A percentile compares a stretch with the other conserved stretches of the same genome.
These are phyloP conservation scores for Hedya salicella DNA, from an alignment of 2,888 invertebrate species.

Conservation along the genomic window DNA sequence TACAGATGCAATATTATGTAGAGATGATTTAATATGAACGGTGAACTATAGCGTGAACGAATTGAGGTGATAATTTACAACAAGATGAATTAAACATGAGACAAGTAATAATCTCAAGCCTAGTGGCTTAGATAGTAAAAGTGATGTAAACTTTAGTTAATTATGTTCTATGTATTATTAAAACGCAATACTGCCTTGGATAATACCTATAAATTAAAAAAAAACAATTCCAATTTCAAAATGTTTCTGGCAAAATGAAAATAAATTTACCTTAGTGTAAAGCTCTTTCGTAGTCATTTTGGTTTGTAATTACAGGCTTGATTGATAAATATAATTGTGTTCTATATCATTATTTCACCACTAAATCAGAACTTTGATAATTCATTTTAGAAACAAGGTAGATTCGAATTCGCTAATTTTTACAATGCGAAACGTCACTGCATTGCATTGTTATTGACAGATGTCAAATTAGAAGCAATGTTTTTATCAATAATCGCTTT, in stretches of 20 bases:
- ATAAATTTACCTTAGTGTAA: slow-evolving; percentile 77
- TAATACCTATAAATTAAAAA: slow-evolving; percentile 46
- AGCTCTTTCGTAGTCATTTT: slow-evolving; percentile 84
- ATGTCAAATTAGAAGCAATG: slow-evolving; percentile 68
- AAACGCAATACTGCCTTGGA: slow-evolving; percentile 41
- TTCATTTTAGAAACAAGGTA: slow-evolving; percentile 78
- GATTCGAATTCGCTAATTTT: slow-evolving; percentile 71
- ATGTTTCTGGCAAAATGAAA: slow-evolving; percentile 47
- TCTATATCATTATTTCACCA: slow-evolving; percentile 69
- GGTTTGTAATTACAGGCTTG: slow-evolving; percentile 48
- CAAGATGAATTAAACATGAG: slow-evolving; percentile 50
- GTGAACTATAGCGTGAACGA: slow-evolving; percentile 34
- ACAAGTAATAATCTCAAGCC: slow-evolving; percentile 54
- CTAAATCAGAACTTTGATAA: slow-evolving; percentile 66
- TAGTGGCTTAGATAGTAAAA: slow-evolving; percentile 59
- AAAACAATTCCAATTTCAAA: slow-evolving; percentile 51
- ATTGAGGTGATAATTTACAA: slow-evolving; percentile 43
- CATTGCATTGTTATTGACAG: slow-evolving; percentile 71
- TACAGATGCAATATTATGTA: slow-evolving; percentile 18
- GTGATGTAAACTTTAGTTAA: slow-evolving; percentile 43
- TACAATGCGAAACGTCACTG: slow-evolving; percentile 78
- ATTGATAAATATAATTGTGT: slow-evolving; percentile 50
- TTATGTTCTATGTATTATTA: slow-evolving; percentile 45
- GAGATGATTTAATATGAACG: slow-evolving; percentile 24
- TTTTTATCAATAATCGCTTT: slow-evolving; percentile 53